A percentile compares a stretch with the other conserved stretches of the same genome.
Conservation (phyloP, 2,797 vertebrate species). For the Agapornis canus region DNA sequence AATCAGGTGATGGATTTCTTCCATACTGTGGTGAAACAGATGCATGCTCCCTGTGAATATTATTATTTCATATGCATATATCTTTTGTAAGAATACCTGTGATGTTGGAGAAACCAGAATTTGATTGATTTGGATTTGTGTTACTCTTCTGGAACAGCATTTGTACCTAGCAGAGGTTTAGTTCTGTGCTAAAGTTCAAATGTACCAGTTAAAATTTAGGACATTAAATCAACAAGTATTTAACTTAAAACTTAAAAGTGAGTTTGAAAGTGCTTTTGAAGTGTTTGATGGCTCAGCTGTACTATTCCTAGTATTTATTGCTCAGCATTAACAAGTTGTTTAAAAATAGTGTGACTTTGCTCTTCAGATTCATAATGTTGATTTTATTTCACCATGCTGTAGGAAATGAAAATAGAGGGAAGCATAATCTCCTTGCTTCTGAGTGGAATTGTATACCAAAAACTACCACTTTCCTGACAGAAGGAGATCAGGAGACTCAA, state of each 20-base stretch:
- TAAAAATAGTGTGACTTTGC: background rate
- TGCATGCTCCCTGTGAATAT: background rate
- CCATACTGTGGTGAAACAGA: background rate
- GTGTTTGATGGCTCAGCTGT: background rate
- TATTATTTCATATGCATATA: background rate
- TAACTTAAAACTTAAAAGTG: background rate
- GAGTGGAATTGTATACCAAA: slow-evolving; percentile 89
- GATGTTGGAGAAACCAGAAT: background rate
- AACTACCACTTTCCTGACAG: slow-evolving; percentile 85
- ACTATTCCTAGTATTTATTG: background rate
- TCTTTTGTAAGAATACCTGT: background rate
- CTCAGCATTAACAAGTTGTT: background rate
- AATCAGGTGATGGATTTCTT: background rate
- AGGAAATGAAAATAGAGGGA: slow-evolving; percentile 86
- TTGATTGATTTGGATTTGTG: background rate
- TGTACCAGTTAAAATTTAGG: background rate
- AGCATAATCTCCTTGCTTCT: slow-evolving; percentile 87
- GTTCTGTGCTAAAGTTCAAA: background rate
- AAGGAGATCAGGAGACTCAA: slow-evolving; percentile 85
- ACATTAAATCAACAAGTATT: slow-evolving; percentile 4
- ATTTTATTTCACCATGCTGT: slow-evolving; percentile 39
- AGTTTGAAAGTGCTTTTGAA: background rate
- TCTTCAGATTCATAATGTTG: slow-evolving; percentile 3
- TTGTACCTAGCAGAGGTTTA: background rate
- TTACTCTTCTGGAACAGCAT: background rate